Base-by-base conservation (phyloP, 1,140 invertebrate species). In the Nylanderia fulva region DNA sequence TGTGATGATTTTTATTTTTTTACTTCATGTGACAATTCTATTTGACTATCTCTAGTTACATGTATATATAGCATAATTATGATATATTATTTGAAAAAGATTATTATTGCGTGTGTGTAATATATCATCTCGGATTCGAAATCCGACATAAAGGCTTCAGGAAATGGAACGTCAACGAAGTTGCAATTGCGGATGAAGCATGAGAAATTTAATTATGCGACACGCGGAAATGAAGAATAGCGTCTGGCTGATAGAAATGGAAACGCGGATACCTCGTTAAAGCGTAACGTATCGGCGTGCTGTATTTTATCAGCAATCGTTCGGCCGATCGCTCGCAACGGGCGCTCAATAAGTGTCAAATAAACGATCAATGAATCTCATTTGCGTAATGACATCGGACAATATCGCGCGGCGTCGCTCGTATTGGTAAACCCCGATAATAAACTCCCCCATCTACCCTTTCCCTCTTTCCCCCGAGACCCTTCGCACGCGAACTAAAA, bases 281-380 rank as follows among this genome's bases (percentile, higher is more conserved):
- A 83, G 72, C 77, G 33, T 42, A 82, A 52, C 84, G 58, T 77
- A 88, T 52, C 71, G 80, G 84, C 52, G 64, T 27, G 71, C 72
- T 79, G 76, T 88, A 86, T 88, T 88, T 89, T 88, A 88, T 89
- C 87, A 69, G 72, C 86, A 63, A 77, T 88, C 86, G 87, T 88
- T 83, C 21, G 61, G 75, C 54, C 75, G 60, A 87, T 85, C 68
- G 64, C 21, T 39, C 61, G 69, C 45, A 66, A 64, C 54, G 74
- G 45, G 39, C 63, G 63, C 68, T 84, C 72, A 88, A 89, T 88
- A 88, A 88, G 85, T 80, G 83, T 88, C 87, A 76, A 86, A 89
- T 89, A 86, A 88, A 88, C 87, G 88, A 88, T 88, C 85, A 85
- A 52, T 84, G 87, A 85, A 84, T 89, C 88, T 86, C 85, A 89